Evolutionary conservation across 2,113 vertebrate genomes (phyloP), one percentile per base, ranked within the genome.

Genomic region (Mellivora capensis): DNA sequence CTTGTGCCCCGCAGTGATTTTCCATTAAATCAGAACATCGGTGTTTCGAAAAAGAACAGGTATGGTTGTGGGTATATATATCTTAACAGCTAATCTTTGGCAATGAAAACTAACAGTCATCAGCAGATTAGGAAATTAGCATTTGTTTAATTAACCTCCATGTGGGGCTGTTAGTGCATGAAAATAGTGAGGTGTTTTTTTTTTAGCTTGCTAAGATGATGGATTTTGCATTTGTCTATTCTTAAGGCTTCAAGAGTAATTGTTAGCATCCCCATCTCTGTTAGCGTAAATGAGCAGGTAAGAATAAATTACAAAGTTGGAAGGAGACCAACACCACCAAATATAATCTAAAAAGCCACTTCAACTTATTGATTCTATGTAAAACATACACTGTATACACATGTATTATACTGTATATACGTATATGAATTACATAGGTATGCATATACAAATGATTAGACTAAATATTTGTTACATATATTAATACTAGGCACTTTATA

Each of bases 1-100:
- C 81, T 77, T 97, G 74, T 98, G 94, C 97, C 98, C 96, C 90
- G 87, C 62, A 83, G 97, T 97, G 80, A 97, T 98, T 98, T 98
- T 98, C 97, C 97, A 97, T 94, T 95, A 96, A 96, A 87, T 94
- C 64, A 86, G 90, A 97, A 97, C 86, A 96, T 90, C 82, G 85
- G 80, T 74, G 82, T 96, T 96, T 96, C 52, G 93, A 84, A 94
- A 90, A 87, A 94, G 59, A 97, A 31, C 90, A 89, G 93, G 82
- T 81, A 79, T 95, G 85, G 61, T 74, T 94, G 71, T 64, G 49
- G 29, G 52, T 37, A 69, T 96, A 42, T 95, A 27, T 97, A 95
- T 97, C 96, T 97, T 90, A 90, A 82, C 76, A 95, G 90, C 72
- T 95, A 25, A 98, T 97, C 90, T 72, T 88, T 98, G 97, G 94